phyloP scores from a whole-genome alignment of 2,888 invertebrate genomes.

The Seira sanloemensis region DNA sequence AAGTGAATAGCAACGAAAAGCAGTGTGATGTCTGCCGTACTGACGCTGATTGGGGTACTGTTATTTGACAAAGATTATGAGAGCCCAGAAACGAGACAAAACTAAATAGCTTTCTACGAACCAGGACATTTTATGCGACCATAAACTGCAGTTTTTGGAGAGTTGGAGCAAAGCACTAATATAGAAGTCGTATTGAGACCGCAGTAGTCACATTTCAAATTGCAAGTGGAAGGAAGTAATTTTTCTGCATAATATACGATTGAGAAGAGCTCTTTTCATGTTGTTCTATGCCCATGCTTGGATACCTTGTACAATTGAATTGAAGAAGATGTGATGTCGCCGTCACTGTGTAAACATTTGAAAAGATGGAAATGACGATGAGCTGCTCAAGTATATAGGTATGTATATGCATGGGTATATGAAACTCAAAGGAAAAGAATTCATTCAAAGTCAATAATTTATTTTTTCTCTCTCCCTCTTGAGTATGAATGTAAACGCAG shows the following conservation, averaged over 20 bases:
- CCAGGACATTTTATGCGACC: constrained; percentile 12
- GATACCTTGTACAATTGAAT: background rate
- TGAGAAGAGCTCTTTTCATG: background rate
- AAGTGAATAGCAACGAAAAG: too few relatives aligned
- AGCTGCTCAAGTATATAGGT: too few relatives aligned
- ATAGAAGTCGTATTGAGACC: background rate
- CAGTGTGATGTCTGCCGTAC: too few relatives aligned
- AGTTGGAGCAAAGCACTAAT: constrained; percentile 10
- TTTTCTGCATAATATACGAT: background rate
- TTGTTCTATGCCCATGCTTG: background rate
- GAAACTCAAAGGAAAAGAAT: background rate
- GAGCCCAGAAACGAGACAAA: constrained; percentile 23
- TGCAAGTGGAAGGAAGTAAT: constrained; percentile 43
- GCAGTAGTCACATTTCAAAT: constrained; percentile 10
- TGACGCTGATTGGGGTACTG: constrained; percentile 11
- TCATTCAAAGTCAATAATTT: constrained; percentile 13
- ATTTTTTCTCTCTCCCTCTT: background rate
- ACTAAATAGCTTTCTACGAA: background rate
- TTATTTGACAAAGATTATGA: constrained; percentile 15
- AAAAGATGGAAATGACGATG: constrained; percentile 34
- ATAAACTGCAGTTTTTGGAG: constrained; percentile 15
- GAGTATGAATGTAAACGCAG: background rate
- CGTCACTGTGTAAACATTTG: constrained; percentile 40
- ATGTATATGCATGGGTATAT: background rate
- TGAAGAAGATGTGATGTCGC: constrained; percentile 30